A percentile compares a stretch with the other conserved stretches of the same genome.
phyloP scores from a whole-genome alignment of 2,797 vertebrate species.

The Geotrypetes seraphini region DNA sequence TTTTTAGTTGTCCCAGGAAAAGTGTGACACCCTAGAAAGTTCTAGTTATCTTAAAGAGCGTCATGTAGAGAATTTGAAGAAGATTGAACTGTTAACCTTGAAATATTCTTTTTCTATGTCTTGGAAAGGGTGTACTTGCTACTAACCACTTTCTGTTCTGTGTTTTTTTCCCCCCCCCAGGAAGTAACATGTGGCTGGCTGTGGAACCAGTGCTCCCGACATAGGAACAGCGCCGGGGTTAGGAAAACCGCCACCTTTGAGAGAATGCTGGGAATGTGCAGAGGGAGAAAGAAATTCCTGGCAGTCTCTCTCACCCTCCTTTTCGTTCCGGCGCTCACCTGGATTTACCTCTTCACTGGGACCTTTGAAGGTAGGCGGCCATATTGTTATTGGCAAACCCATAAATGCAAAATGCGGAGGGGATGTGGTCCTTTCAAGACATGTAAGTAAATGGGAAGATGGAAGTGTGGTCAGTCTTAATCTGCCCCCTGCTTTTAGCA shows the following conservation, averaged over 20 bases:
- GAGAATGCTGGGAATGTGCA: slow-evolving; percentile 98
- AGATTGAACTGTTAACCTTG: no score
- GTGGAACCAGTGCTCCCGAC: slow-evolving; percentile 62
- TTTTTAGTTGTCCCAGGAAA: no score
- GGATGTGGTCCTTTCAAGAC: no score
- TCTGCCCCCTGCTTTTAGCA: no score
- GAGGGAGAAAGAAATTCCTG: slow-evolving; percentile 95
- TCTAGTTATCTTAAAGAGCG: no score
- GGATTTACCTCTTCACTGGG: slow-evolving; percentile 90
- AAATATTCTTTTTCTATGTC: no score
- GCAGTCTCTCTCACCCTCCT: slow-evolving; percentile 82
- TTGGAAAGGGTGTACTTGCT: neutral
- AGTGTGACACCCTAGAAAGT: no score
- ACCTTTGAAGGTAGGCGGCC: slow-evolving; percentile 79
- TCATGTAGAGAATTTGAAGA: no score
- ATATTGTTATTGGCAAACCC: neutral
- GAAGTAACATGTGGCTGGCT: slow-evolving; percentile 73
- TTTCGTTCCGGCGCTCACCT: slow-evolving; percentile 90
- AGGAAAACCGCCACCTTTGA: slow-evolving; percentile 51
- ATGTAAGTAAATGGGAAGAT: no score
- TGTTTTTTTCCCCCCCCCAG: slow-evolving; percentile 46
- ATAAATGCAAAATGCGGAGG: neutral
- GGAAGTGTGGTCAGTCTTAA: no score
- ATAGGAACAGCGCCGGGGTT: slow-evolving; percentile 63
- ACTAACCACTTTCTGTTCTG: neutral